These are phyloP conservation scores for Crenuchus spilurus DNA, from an alignment of 2,797 vertebrate genomes.

Conservation along the genomic window DNA sequence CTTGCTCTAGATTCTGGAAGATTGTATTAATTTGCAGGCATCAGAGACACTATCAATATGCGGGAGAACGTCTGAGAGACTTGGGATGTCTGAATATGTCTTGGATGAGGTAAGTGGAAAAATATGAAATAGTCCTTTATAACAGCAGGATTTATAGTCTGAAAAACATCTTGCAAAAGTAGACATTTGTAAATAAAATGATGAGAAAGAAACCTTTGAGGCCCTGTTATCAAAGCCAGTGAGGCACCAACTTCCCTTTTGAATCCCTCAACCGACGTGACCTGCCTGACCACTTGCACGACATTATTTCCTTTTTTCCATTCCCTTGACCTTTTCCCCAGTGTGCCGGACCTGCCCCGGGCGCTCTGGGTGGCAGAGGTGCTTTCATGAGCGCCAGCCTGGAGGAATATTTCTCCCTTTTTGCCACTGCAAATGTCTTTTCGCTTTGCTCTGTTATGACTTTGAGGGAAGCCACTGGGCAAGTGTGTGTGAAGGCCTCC, in stretches of 20 bases:
- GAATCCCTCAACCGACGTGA: slow-evolving; percentile 66
- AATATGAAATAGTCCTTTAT: too few relatives aligned
- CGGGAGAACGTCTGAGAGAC: too few relatives aligned
- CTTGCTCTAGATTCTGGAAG: too few relatives aligned
- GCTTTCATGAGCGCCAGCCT: slow-evolving; percentile 26
- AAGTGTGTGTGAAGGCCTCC: slow-evolving; percentile 45
- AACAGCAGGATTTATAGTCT: too few relatives aligned
- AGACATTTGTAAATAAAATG: too few relatives aligned
- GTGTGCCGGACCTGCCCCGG: neutral
- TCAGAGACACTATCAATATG: too few relatives aligned
- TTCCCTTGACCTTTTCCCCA: slow-evolving; percentile 39
- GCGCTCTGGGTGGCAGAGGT: slow-evolving; percentile 27
- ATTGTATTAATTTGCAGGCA: too few relatives aligned
- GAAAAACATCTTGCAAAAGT: too few relatives aligned
- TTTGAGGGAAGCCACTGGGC: slow-evolving; percentile 40
- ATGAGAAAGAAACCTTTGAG: neutral
- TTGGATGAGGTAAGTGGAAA: too few relatives aligned
- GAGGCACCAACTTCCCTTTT: slow-evolving; percentile 34
- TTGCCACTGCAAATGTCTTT: slow-evolving; percentile 25
- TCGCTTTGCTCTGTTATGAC: slow-evolving; percentile 35
- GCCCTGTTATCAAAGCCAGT: slow-evolving; percentile 23
- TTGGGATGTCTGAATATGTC: too few relatives aligned
- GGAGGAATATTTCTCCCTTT: slow-evolving; percentile 30
- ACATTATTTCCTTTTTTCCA: slow-evolving; percentile 68
- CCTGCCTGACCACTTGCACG: slow-evolving; percentile 60